Evolutionary conservation across 2,888 invertebrate species (phyloP).

Genomic region (Tineola bisselliella): DNA sequence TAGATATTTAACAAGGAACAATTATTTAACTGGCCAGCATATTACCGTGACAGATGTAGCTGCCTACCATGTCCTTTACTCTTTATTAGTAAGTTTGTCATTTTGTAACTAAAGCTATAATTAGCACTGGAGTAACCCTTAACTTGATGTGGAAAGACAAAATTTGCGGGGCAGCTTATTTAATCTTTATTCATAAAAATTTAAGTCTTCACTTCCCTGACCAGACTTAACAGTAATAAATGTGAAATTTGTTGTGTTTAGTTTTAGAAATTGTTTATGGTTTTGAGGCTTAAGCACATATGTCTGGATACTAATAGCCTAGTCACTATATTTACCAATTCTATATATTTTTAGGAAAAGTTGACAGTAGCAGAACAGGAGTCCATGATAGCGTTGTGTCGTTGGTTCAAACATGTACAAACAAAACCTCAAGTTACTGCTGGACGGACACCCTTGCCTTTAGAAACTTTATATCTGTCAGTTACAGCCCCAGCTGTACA

Average conservation of each 20-base stretch:
- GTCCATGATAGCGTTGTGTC: slow-evolving; percentile 73
- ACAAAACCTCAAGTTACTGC: slow-evolving; percentile 71
- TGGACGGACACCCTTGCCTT: slow-evolving; percentile 31
- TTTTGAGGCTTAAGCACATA: too few relatives aligned
- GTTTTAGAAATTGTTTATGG: too few relatives aligned
- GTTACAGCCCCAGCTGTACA: slow-evolving; percentile 46
- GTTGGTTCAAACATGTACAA: slow-evolving; percentile 83
- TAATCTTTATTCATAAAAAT: too few relatives aligned
- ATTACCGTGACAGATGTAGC: slow-evolving; percentile 75
- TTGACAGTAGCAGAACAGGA: slow-evolving; percentile 74
- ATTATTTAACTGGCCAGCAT: slow-evolving; percentile 47
- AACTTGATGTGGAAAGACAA: too few relatives aligned
- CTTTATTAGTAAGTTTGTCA: slow-evolving; percentile 69
- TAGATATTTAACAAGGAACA: slow-evolving; percentile 39
- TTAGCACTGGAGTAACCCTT: too few relatives aligned
- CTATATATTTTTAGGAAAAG: slow-evolving; percentile 63
- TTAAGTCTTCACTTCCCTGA: too few relatives aligned
- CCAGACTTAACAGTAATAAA: too few relatives aligned
- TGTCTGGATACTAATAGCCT: too few relatives aligned
- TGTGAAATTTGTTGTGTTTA: too few relatives aligned
- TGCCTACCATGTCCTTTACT: slow-evolving; percentile 73
- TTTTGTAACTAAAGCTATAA: too few relatives aligned
- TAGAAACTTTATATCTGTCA: slow-evolving; percentile 41
- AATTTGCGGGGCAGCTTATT: too few relatives aligned
- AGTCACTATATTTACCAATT: too few relatives aligned